Percentiles rank a stretch among this genome's conserved stretches.
Conservation (phyloP, 2,888 invertebrate species). For the Apantesis nais region DNA sequence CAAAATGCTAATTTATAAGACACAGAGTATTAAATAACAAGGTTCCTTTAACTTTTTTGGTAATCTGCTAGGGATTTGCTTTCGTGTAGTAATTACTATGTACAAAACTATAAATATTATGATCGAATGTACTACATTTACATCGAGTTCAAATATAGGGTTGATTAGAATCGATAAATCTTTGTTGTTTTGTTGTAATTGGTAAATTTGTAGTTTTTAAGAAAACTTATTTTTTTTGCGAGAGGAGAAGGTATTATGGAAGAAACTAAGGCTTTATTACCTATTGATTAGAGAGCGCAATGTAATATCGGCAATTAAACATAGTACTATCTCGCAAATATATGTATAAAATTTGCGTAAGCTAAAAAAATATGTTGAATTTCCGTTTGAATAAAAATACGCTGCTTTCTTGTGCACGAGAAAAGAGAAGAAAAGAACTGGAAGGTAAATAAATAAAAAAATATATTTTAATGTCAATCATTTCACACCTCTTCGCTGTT, state of each 20-base stretch:
- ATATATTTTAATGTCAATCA: too few species aligned
- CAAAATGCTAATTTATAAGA: background rate
- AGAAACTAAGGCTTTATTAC: too few species aligned
- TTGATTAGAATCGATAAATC: background rate
- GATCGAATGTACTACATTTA: background rate
- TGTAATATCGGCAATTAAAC: background rate
- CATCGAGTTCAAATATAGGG: background rate
- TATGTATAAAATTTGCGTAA: background rate
- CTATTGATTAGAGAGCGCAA: too few species aligned
- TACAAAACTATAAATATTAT: background rate
- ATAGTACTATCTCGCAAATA: background rate
- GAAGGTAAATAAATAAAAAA: too few species aligned
- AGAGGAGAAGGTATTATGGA: too few species aligned
- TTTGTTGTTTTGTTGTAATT: too few species aligned
- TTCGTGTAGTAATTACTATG: background rate
- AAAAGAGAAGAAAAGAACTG: too few species aligned
- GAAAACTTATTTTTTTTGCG: background rate
- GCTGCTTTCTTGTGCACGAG: too few species aligned
- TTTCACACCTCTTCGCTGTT: too few species aligned
- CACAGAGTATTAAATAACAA: background rate
- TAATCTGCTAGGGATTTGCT: background rate
- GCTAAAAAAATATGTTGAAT: too few species aligned
- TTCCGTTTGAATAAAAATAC: too few species aligned
- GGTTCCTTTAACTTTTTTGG: background rate
- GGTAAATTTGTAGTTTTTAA: background rate